Evolutionary conservation across 1,140 invertebrate genomes (phyloP), one percentile per base, ranked within the genome.

Genomic region (Metopolophium dirhodum): DNA sequence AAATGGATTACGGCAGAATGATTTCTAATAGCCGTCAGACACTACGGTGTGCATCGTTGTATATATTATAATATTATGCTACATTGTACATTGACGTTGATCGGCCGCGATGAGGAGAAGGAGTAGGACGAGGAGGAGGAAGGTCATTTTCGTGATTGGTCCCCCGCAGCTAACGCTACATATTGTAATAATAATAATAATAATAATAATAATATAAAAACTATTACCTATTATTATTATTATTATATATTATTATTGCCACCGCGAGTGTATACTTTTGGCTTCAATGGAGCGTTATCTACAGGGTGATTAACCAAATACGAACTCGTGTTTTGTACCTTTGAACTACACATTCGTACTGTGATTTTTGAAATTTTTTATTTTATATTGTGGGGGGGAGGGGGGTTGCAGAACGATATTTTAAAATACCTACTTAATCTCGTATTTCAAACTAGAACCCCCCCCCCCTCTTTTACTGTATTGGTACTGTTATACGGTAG

Each of bases 1-100:
- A 49, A 87, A 87, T 51, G 18, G 26, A 88, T 35, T 88, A 88
- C 30, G 37, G 49, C 30, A 35, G 22, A 90, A 90, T 22, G 54
- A 45, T 90, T 68, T 90, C 89, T 90, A 90, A 90, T 90, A 90
- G 89, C 89, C 30, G 89, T 90, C 89, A 68, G 41, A 61, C 89
- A 61, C 45, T 51, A 51, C 18, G 51, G 54, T 41, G 37, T n/a
- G 61, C 61, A n/a, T n/a, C n/a, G n/a, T 77, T 18, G 61, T 77
- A 77, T n/a, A 68, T 18, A n/a, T 68, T 61, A 61, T 61, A 68
- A 14, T 54, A 30, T 57, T 61, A 30, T 68, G 30, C 30, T 68
- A 68, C 30, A 77, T 14, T 68, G 30, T 85, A 89, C 51, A 89
- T 57, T 90, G 88, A 90, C 49, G 88, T 57, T 90, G 54, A 37